These are phyloP conservation scores for Subanguina moxae DNA, from an alignment of 1,140 invertebrate species.

Conservation along the genomic window DNA sequence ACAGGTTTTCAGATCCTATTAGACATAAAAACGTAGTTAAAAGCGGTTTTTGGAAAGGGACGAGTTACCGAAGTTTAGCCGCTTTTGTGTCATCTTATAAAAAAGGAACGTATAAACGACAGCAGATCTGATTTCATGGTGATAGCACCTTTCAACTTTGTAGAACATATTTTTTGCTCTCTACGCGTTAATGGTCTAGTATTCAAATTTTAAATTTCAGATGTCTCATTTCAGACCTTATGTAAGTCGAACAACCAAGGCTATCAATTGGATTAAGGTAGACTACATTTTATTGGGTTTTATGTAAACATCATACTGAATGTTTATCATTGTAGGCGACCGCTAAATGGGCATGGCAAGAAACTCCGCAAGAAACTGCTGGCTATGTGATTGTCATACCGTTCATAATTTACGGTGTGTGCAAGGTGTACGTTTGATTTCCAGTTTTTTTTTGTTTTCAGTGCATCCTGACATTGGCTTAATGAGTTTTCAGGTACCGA, in stretches of 20 bases:
- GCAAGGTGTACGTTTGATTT: neutral
- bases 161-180: too few species aligned
- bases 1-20: too few species aligned
- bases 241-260: neutral
- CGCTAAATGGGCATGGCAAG: neutral
- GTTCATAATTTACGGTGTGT: neutral
- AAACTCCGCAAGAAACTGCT: neutral
- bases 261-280: neutral
- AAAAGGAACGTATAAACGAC: too few species aligned
- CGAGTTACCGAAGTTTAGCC: too few species aligned
- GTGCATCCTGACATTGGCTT: too few species aligned
- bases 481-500: neutral
- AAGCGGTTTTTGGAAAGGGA: too few species aligned
- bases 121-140: too few species aligned
- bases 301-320: neutral
- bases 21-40: too few species aligned
- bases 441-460: neutral
- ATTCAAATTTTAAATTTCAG: too few species aligned
- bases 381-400: neutral
- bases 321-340: neutral
- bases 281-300: neutral
- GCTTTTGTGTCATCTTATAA: too few species aligned
- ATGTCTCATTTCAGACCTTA: neutral
- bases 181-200: too few species aligned
- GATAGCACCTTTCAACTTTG: too few species aligned